Evolutionary conservation across 2,888 invertebrate species (phyloP).

Genomic region (Neoscelio sp.): DNA sequence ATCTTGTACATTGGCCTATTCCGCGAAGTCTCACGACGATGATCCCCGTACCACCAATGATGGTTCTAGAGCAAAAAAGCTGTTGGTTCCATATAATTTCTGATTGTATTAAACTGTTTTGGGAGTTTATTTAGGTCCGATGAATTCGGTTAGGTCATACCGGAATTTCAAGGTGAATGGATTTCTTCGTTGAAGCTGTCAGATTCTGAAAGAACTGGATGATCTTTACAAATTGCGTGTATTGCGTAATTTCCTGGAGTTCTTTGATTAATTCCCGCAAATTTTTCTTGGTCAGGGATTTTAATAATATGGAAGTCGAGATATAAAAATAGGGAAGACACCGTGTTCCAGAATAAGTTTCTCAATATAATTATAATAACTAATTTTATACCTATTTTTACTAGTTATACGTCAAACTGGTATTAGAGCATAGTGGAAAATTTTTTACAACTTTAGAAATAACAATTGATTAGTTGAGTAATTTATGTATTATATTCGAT

Average conservation of each 20-base stretch:
- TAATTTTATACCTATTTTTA: no score
- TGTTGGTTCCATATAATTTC: constrained; percentile 34
- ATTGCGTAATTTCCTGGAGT: constrained; percentile 49
- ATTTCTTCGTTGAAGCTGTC: constrained; percentile 41
- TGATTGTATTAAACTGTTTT: constrained; percentile 29
- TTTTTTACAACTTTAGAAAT: no score
- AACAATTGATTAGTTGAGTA: no score
- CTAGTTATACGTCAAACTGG: no score
- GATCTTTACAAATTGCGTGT: constrained; percentile 53
- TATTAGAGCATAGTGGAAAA: no score
- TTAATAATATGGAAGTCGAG: constrained; percentile 24
- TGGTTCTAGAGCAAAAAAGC: neutral
- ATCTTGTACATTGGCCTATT: constrained; percentile 71
- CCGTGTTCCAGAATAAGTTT: neutral
- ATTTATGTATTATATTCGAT: no score
- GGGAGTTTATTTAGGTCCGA: constrained; percentile 5
- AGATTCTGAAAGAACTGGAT: constrained; percentile 44
- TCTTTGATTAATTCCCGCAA: constrained; percentile 44
- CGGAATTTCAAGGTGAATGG: constrained; percentile 54
- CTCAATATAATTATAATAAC: no score
- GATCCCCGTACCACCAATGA: constrained; percentile 24
- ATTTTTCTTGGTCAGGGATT: constrained; percentile 44
- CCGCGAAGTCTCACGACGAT: constrained; percentile 9
- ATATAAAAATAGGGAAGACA: constrained; percentile 16
- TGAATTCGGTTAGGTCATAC: constrained; percentile 25